Percentiles rank a stretch among this genome's conserved stretches.
Evolutionary conservation across 2,113 vertebrate species (phyloP).

Genomic region (Carlito syrichta): DNA sequence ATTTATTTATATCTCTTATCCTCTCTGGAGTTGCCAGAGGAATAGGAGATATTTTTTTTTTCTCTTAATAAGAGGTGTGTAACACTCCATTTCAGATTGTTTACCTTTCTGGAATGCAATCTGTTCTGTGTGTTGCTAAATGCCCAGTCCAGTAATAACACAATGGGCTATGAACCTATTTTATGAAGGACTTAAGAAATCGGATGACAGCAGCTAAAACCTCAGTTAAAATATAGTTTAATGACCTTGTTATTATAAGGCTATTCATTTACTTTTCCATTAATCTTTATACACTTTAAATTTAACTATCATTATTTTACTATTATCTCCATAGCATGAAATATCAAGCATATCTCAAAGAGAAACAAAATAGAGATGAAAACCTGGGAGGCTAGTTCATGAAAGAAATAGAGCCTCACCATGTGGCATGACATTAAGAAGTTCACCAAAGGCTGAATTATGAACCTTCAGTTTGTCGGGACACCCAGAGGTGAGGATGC

Average conservation of each 20-base stretch:
- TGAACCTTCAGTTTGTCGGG: background rate
- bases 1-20: background rate
- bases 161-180: background rate
- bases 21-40: background rate
- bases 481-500: background rate
- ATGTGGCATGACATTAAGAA: background rate
- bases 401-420: background rate
- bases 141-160: background rate
- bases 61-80: background rate
- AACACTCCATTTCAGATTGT: background rate
- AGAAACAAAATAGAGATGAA: background rate
- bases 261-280: constrained; percentile 1
- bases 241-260: background rate
- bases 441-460: background rate
- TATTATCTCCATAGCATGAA: background rate
- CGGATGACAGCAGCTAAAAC: background rate
- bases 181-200: background rate
- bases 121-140: background rate
- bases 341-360: background rate
- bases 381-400: background rate
- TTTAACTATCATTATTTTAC: background rate
- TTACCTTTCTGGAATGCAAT: background rate
- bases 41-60: background rate
- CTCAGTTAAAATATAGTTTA: background rate
- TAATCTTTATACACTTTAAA: background rate